Evolutionary conservation across 2,888 invertebrate species (phyloP).

Genomic region (Philopedon plagiatum): DNA sequence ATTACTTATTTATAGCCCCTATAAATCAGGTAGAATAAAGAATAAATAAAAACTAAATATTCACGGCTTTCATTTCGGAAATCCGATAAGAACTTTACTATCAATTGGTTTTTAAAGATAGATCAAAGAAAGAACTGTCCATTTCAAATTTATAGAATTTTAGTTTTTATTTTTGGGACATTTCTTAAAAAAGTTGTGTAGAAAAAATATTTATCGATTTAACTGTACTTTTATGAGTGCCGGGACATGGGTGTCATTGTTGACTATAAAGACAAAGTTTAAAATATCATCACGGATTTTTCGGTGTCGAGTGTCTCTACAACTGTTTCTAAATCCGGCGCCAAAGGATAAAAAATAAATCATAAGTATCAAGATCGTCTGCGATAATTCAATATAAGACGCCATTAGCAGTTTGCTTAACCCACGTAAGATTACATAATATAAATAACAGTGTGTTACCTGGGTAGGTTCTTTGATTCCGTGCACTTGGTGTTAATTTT

Average conservation of each 20-base stretch:
- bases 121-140: too few species aligned
- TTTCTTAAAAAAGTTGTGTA: too few species aligned
- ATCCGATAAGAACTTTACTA: too few species aligned
- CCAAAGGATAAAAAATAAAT: background rate
- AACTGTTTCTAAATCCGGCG: background rate
- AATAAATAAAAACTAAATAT: too few species aligned
- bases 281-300: background rate
- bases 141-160: too few species aligned
- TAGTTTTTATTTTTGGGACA: too few species aligned
- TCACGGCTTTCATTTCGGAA: too few species aligned
- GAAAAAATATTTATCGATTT: background rate
- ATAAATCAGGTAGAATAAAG: too few species aligned
- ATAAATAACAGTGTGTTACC: background rate
- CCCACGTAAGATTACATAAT: constrained; percentile 9
- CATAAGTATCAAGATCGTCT: constrained; percentile 1
- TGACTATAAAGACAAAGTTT: background rate
- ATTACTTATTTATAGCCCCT: too few species aligned
- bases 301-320: background rate
- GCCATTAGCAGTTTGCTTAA: constrained; percentile 5
- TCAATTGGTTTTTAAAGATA: too few species aligned
- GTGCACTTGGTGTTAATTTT: too few species aligned
- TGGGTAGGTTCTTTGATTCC: too few species aligned
- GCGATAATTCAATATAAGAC: background rate
- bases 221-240: background rate
- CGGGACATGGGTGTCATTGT: background rate